phyloP scores from a whole-genome alignment of 1,140 invertebrate genomes.

The Bombus impatiens region DNA sequence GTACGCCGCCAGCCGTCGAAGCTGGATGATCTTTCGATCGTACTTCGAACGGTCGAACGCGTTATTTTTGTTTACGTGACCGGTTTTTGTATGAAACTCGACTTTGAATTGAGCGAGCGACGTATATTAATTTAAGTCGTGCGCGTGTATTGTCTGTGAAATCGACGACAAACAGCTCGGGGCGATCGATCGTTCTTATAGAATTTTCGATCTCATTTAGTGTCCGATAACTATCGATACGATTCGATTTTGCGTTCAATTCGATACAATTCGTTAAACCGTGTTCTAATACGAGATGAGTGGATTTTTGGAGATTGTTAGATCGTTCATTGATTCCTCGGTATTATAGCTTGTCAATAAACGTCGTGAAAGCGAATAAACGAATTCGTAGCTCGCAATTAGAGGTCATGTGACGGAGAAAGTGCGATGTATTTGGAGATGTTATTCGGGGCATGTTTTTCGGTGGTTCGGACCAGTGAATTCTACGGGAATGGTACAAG shows the following conservation, averaged over 20 bases:
- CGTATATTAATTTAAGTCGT: not conserved
- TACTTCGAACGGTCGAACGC: too few species aligned
- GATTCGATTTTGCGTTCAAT: not conserved
- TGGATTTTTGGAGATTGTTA: not conserved
- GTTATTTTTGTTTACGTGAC: constrained; percentile 35
- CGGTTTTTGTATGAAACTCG: not conserved
- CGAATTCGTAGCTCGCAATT: not conserved
- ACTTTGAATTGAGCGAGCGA: not conserved
- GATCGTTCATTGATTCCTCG: not conserved
- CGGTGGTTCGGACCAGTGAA: not conserved
- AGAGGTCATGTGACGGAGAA: not conserved
- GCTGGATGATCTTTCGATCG: constrained; percentile 16
- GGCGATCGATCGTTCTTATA: not conserved
- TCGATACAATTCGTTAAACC: not conserved
- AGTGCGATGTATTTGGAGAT: not conserved
- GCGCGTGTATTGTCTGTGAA: not conserved
- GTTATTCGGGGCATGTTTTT: not conserved
- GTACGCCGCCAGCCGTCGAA: constrained; percentile 38
- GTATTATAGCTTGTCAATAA: not conserved
- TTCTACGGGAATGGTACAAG: constrained; percentile 13
- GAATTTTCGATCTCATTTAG: not conserved
- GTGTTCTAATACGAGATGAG: not conserved
- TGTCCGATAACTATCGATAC: constrained; percentile 1
- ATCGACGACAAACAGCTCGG: not conserved
- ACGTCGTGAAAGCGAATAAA: not conserved